Percentiles rank a stretch among this genome's conserved stretches.
Conservation (phyloP, 2,888 invertebrate species). For the Gryllus longicercus region DNA sequence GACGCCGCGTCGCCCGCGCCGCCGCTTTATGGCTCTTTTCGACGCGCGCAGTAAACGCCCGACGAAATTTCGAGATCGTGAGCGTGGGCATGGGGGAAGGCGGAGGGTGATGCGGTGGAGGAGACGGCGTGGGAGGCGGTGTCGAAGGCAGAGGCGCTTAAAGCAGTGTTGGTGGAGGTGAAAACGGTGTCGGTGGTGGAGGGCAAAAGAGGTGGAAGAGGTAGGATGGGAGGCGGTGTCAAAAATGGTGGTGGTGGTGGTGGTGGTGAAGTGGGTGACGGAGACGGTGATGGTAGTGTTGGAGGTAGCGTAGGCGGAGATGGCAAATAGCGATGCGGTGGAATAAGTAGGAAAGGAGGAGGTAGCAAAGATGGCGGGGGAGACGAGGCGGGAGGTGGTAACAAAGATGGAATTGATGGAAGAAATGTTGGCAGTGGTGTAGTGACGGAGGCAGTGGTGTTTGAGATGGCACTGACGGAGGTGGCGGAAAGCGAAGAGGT, state of each 20-base stretch:
- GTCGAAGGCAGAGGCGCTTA: constrained; percentile 33
- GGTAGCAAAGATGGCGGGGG: no score
- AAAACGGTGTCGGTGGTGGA: constrained; percentile 44
- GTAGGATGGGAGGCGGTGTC: constrained; percentile 45
- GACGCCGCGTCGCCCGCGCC: no score
- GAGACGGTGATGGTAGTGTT: constrained; percentile 50
- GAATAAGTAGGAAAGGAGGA: no score
- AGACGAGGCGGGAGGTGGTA: no score
- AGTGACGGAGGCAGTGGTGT: no score
- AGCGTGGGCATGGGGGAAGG: constrained; percentile 38
- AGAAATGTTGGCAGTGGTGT: no score
- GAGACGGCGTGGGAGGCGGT: constrained; percentile 38
- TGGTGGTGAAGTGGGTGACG: no score
- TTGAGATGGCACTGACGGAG: no score
- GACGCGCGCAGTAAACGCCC: no score
- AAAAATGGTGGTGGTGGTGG: constrained; percentile 42
- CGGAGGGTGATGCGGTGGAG: constrained; percentile 45
- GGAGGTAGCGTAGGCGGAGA: constrained; percentile 48
- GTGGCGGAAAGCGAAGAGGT: no score
- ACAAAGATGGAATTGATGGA: no score
- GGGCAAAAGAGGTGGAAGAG: constrained; percentile 45
- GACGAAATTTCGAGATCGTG: constrained; percentile 19
- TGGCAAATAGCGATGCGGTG: constrained; percentile 20
- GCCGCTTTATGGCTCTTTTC: no score
- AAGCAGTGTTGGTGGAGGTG: constrained; percentile 26